Percentiles rank a stretch among this genome's conserved stretches.
These are phyloP conservation scores for Typhlomys cinereus DNA, from an alignment of 2,113 vertebrate species.

Conservation along the genomic window DNA sequence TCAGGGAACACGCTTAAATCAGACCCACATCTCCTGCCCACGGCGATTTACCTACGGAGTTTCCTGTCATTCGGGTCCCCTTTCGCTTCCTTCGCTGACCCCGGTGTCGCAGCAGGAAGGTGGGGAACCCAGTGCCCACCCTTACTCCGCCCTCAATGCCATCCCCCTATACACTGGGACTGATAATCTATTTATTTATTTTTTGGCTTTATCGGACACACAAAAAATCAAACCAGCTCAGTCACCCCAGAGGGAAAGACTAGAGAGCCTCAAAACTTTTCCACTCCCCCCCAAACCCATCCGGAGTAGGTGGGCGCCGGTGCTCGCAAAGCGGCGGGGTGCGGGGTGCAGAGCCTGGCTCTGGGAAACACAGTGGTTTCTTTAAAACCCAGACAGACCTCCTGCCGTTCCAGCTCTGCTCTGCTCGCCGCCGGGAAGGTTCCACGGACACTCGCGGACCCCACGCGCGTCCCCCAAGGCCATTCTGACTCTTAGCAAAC, in stretches of 20 bases:
- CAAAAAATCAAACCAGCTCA: conserved; percentile 52
- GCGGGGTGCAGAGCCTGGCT: not conserved
- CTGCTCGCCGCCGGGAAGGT: conserved; percentile 49
- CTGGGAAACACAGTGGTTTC: not conserved
- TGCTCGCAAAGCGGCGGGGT: not conserved
- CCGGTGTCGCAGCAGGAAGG: not conserved
- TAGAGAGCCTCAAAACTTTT: conserved; percentile 69
- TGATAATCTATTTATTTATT: not conserved
- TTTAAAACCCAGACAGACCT: not conserved
- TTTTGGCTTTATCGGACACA: not conserved
- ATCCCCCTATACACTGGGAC: not conserved
- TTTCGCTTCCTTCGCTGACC: not conserved
- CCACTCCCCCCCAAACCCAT: too few species aligned
- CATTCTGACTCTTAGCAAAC: not conserved
- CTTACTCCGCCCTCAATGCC: not conserved
- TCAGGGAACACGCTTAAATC: conserved; percentile 32
- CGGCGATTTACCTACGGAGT: conserved; percentile 26
- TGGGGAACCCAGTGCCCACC: not conserved
- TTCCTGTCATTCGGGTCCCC: not conserved
- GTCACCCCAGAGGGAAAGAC: conserved; percentile 32
- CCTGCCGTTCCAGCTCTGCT: not conserved
- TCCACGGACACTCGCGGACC: conserved; percentile 35
- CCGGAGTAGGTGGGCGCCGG: not conserved
- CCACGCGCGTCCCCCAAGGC: not conserved
- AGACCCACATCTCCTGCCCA: not conserved